A percentile compares a stretch with the other conserved stretches of the same genome.
Evolutionary conservation across 2,888 invertebrate species (phyloP).

Genomic region (Drosophila lutescens): DNA sequence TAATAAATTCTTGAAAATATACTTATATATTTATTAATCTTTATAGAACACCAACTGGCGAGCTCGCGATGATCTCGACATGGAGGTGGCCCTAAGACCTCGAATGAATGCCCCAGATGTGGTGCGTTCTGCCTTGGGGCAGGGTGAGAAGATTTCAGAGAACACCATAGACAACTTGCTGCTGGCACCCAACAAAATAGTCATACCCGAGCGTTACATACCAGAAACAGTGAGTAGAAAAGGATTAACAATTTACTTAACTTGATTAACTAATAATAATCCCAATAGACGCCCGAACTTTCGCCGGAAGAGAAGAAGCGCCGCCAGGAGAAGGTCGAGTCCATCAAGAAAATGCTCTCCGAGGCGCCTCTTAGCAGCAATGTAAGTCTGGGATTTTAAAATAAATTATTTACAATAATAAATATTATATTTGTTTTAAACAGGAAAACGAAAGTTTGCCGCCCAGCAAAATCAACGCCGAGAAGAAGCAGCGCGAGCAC

Average conservation of each 20-base stretch:
- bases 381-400: slow-evolving; percentile 66
- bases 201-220: slow-evolving; percentile 96
- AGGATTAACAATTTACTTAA: too few relatives aligned
- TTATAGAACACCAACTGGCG: slow-evolving; percentile 86
- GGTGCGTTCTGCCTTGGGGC: slow-evolving; percentile 91
- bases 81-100: slow-evolving; percentile 92
- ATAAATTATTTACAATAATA: not conserved
- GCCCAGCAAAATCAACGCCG: slow-evolving; percentile 91
- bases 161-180: slow-evolving; percentile 94
- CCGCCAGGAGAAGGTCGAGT: slow-evolving; percentile 94
- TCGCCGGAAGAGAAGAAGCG: slow-evolving; percentile 93
- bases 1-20: not conserved
- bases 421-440: not conserved
- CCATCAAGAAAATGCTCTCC: slow-evolving; percentile 95
- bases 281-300: slow-evolving; percentile 90
- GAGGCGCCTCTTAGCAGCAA: slow-evolving; percentile 86
- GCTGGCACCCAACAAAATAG: slow-evolving; percentile 94
- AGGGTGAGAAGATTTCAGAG: slow-evolving; percentile 85
- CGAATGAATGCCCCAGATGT: slow-evolving; percentile 93
- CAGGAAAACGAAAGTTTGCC: slow-evolving; percentile 84
- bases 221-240: slow-evolving; percentile 89
- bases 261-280: not conserved
- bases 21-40: not conserved
- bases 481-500: slow-evolving; percentile 94
- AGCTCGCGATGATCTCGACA: slow-evolving; percentile 93